A percentile compares a stretch with the other conserved stretches of the same genome.
Evolutionary conservation across 2,888 invertebrate genomes (phyloP).

Genomic region (Empis livida): DNA sequence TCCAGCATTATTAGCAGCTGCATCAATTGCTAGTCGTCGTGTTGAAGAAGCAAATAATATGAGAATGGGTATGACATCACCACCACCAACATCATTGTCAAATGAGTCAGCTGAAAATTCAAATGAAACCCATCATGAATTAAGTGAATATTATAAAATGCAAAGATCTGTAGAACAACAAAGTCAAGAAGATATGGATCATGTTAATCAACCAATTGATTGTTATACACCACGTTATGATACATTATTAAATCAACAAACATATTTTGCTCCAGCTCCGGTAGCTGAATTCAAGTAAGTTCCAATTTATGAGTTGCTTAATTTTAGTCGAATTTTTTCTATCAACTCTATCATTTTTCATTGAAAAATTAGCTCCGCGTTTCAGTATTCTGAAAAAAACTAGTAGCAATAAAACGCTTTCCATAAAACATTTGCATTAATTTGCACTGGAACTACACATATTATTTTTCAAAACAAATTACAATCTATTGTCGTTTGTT

Average conservation of each 20-base stretch:
- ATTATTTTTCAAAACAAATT: too few species aligned
- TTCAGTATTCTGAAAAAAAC: too few species aligned
- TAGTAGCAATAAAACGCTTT: too few species aligned
- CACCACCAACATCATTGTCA: constrained; percentile 14
- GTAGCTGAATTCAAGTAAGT: constrained; percentile 35
- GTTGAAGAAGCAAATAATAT: constrained; percentile 19
- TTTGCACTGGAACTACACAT: too few species aligned
- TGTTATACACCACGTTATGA: constrained; percentile 15
- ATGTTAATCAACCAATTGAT: constrained; percentile 1
- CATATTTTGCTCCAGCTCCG: constrained; percentile 26
- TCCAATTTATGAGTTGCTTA: too few species aligned
- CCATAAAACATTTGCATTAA: too few species aligned
- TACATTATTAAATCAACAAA: constrained; percentile 16
- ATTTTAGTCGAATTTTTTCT: too few species aligned
- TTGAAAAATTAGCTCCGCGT: too few species aligned
- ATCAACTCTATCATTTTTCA: too few species aligned
- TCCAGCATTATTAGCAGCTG: constrained; percentile 33
- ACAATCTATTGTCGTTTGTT: too few species aligned
- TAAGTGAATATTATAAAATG: constrained; percentile 5
- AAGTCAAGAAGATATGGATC: constrained; percentile 1
- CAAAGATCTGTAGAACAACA: not conserved
- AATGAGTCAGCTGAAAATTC: constrained; percentile 8
- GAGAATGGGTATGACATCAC: constrained; percentile 10
- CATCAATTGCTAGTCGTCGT: constrained; percentile 28
- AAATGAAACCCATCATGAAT: constrained; percentile 5